Evolutionary conservation across 2,888 invertebrate species (phyloP), one percentile per base, ranked within the genome.

Genomic region (Buathra laborator): DNA sequence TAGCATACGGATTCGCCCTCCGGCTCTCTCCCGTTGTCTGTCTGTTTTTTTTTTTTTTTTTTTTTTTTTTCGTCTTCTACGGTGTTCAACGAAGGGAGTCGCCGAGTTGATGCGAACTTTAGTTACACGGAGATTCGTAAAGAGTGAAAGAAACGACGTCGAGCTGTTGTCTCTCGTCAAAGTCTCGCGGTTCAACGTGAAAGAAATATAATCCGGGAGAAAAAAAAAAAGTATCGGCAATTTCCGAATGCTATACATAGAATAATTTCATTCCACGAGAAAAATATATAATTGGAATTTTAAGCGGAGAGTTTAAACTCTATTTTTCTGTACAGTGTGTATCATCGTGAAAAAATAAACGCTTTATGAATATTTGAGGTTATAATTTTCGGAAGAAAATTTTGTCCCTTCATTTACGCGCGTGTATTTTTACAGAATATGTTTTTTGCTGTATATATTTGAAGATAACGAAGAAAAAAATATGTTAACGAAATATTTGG

Each of bases 31-130:
- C 32, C 72, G 43, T 56, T 72, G 37, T 72, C 72, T 56, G 43
- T 44, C 44, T 59, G 24, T 71, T 44, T 59, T 24, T 59, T 68
- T 29, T n/a, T 59, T 68, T 29, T n/a, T 59, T 44, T 59, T 24
- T 59, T 19, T 72, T 51, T 72, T 10, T 68, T 29, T n/a, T 59
- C n/a, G 37, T 44, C 51, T 24, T 72, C 72, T 62, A 62, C 62
- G 5, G 6, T 14, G 32, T 29, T 62, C 62, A 6, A 29, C 24
- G 62, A 62, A 62, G 62, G 14, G 62, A 62, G 62, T 32, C 62
- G 56, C 56, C 12, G 14, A 62, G 62, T 32, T n/a, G 62, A 62
- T 62, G 62, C 62, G 14, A 62, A 62, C 62, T 62, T 32, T 29
- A 62, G 32, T 62, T 62, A n/a, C 29, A 62, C 62, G 62, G 32